Percentiles rank a stretch among this genome's conserved stretches.
phyloP scores from a whole-genome alignment of 2,888 invertebrate genomes.

The Eupithecia exiguata region DNA sequence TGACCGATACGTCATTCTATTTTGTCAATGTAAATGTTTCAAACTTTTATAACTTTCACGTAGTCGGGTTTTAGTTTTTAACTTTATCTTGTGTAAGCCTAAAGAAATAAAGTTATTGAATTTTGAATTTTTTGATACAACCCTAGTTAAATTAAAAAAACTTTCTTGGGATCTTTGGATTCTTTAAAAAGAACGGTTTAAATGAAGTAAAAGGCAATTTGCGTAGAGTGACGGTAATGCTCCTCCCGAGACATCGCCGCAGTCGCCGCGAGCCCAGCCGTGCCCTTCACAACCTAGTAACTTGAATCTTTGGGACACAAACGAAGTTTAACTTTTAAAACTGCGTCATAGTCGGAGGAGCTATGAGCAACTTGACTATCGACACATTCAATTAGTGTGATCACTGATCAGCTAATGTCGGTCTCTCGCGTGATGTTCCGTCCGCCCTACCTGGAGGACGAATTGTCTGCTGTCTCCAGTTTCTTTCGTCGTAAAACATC shows the following conservation, averaged over 20 bases:
- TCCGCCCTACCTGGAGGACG: background rate
- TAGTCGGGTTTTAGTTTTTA: too few species aligned
- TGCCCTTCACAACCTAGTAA: background rate
- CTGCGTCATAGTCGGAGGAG: background rate
- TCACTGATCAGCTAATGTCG: background rate
- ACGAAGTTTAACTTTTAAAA: background rate
- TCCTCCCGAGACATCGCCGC: background rate
- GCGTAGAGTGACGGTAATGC: background rate
- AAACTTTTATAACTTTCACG: too few species aligned
- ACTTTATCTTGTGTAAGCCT: too few species aligned
- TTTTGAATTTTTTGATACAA: too few species aligned
- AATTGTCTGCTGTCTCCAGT: background rate
- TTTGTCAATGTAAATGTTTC: too few species aligned
- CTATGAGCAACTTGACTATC: background rate
- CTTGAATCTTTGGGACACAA: background rate
- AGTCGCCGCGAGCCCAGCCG: background rate
- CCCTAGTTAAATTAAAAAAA: background rate
- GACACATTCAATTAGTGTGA: background rate
- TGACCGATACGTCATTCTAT: too few species aligned
- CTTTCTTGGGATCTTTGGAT: background rate
- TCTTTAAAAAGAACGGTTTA: background rate
- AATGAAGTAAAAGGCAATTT: slow-evolving; percentile 2
- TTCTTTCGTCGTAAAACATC: background rate
- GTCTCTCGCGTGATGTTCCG: background rate
- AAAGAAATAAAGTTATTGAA: too few species aligned